Conservation (phyloP, 1,140 invertebrate species). For the Artemia franciscana region DNA sequence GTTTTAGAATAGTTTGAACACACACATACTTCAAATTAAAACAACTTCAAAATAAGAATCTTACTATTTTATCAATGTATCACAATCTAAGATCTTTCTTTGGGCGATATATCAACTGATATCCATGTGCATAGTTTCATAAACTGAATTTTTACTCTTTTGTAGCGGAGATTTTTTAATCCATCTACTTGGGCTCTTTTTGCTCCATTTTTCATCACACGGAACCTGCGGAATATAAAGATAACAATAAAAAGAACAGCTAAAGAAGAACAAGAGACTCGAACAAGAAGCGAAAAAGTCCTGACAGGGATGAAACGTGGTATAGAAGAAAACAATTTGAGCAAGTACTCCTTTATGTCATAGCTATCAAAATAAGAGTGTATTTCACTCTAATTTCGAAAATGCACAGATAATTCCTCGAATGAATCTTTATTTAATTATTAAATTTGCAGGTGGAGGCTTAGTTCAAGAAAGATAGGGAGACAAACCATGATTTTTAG, state of each 20-base stretch:
- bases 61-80: too few relatives aligned
- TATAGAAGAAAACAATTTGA: background rate
- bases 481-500: too few relatives aligned
- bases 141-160: conserved; percentile 36
- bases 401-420: background rate
- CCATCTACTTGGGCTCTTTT: conserved; percentile 61
- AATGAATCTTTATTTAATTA: too few relatives aligned
- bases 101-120: conserved; percentile 26
- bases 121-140: conserved; percentile 50
- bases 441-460: too few relatives aligned
- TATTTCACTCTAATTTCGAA: too few relatives aligned
- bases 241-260: background rate
- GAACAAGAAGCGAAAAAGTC: background rate
- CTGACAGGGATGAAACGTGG: background rate
- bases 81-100: too few relatives aligned
- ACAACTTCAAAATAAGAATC: too few relatives aligned
- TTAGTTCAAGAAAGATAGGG: too few relatives aligned
- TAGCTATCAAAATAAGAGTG: too few relatives aligned
- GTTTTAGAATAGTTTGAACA: too few relatives aligned
- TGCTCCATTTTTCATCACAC: conserved; percentile 54
- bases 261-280: background rate
- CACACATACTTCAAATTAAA: too few relatives aligned
- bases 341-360: too few relatives aligned
- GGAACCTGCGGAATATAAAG: conserved; percentile 33
- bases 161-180: conserved; percentile 61